Conservation (phyloP, 2,113 vertebrate species). For the Orientallactaga bullata region DNA sequence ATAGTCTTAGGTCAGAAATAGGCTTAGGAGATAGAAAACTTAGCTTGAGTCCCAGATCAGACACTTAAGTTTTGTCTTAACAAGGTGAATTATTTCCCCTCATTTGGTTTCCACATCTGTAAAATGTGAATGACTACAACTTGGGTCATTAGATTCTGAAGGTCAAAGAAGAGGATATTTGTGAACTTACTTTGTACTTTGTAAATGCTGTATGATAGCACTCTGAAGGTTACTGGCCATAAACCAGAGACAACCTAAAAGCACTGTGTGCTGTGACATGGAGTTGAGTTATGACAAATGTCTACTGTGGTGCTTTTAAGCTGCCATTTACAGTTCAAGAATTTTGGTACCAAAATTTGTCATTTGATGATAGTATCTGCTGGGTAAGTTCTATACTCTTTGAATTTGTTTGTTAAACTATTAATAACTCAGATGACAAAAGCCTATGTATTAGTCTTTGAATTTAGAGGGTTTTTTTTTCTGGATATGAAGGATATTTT, state of each 20-base stretch:
- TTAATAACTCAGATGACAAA: neutral
- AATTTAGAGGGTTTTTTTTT: slow-evolving; percentile 31
- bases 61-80: neutral
- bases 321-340: neutral
- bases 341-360: neutral
- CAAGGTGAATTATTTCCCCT: neutral
- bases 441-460: slow-evolving; percentile 18
- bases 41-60: neutral
- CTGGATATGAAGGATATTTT: neutral
- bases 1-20: neutral
- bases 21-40: neutral
- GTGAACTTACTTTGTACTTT: neutral
- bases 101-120: slow-evolving; percentile 2
- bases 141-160: neutral
- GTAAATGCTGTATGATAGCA: neutral
- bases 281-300: neutral
- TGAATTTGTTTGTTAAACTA: slow-evolving; percentile 40
- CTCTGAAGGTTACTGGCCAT: neutral
- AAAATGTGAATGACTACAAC: neutral
- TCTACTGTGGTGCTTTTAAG: neutral
- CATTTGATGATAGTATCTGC: neutral
- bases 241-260: neutral
- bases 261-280: neutral
- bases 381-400: neutral
- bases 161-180: slow-evolving; percentile 8